These are phyloP conservation scores for Sitta europaea DNA, from an alignment of 2,113 vertebrate species.

Conservation along the genomic window DNA sequence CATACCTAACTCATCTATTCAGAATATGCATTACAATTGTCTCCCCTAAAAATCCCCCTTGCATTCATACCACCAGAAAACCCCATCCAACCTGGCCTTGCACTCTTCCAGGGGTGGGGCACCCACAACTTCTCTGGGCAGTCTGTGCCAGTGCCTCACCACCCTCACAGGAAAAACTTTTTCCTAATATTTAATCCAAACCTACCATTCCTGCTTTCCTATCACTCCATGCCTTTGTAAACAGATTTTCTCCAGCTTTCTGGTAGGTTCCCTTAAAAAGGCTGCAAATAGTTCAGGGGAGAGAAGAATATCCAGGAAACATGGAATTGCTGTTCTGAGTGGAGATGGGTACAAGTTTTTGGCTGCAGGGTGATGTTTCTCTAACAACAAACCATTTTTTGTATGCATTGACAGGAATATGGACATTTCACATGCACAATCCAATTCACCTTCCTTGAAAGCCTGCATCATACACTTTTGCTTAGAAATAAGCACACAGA, in stretches of 20 bases:
- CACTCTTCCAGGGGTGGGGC: not conserved
- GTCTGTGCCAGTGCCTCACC: not conserved
- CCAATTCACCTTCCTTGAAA: not conserved
- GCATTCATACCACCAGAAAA: not conserved
- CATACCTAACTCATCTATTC: not conserved
- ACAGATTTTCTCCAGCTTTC: not conserved
- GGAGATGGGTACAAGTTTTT: not conserved
- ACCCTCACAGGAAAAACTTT: not conserved
- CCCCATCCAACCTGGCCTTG: not conserved
- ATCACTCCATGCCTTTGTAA: not conserved
- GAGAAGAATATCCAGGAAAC: rapidly evolving
- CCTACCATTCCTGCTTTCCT: not conserved
- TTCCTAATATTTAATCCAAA: not conserved
- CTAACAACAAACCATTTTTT: not conserved
- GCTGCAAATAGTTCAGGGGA: not conserved
- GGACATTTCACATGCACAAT: not conserved
- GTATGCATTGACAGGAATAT: not conserved
- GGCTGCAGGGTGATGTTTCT: not conserved
- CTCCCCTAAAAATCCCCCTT: not conserved
- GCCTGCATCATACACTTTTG: not conserved
- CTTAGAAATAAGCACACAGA: not conserved
- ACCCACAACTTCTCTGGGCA: not conserved
- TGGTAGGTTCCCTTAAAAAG: not conserved
- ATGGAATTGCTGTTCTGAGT: not conserved
- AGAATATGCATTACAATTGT: not conserved